Base-by-base conservation (phyloP, 2,888 invertebrate species). In the Notocelia uddmanniana region DNA sequence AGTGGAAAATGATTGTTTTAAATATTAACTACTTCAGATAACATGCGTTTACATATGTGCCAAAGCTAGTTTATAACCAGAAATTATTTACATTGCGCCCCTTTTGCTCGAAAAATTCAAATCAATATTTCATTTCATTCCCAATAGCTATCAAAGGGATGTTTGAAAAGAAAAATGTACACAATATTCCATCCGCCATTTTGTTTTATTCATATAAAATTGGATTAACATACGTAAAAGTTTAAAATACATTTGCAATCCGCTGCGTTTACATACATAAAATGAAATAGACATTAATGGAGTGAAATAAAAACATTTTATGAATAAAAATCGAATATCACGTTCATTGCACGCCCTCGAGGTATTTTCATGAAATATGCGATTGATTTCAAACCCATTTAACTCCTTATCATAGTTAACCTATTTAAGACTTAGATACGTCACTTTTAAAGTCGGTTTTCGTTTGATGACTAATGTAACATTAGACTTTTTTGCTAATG, bases 231-330 rank as follows among this genome's bases (percentile, higher is more conserved):
- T 45, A n/a, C n/a, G 45, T 45, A n/a, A 45, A n/a, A n/a, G 45
- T 45, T 45, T 45, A 45, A 41, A 41, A 41, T 11, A 5, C 45
- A 45, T 45, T 45, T 55, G 66, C 55, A 67, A 26, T 18, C 6
- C 18, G 55, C 55, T 55, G 11, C 23, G 54, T 52, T 64, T 52
- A 54, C 50, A 31, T 31, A 6, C 31, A 31, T 31, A 31, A 31
- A 31, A 31, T 31, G 31, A 31, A 31, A 31, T 31, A 31, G 0
- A 31, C 8, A 63, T 34, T 54, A 18, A 60, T 23, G 45, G 26
- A 45, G 10, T 19, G 13, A 45, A 59, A 68, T 50, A 60, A 60
- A 60, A 68, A 10, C 50, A 19, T 50, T 26, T 55, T 13, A 13
- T 50, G 26, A 19, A 50, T 18, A 62, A 62, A 45, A 62, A 18